These are phyloP conservation scores for Argentina silus DNA, from an alignment of 2,797 vertebrate genomes.

Conservation along the genomic window DNA sequence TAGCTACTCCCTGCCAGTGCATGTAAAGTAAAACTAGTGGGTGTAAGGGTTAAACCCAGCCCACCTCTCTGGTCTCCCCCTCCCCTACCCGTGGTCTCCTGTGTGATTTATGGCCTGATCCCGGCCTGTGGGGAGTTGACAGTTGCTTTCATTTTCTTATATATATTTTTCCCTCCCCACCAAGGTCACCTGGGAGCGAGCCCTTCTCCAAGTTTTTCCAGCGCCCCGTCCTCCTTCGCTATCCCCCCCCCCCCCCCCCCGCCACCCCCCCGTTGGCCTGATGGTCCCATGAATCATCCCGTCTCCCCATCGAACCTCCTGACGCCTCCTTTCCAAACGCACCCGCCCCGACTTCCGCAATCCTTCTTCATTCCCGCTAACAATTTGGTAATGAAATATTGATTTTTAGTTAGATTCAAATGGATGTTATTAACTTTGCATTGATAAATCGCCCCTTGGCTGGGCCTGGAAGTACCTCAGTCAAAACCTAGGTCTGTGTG, in stretches of 20 bases:
- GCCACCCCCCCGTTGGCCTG: conserved; percentile 78
- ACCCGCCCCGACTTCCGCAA: conserved; percentile 93
- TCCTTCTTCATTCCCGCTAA: conserved; percentile 99
- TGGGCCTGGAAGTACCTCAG: conserved; percentile 85
- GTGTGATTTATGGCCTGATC: conserved; percentile 88
- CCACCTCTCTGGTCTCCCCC: conserved; percentile 18
- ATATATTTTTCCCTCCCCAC: conserved; percentile 77
- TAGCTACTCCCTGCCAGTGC: conserved; percentile 19
- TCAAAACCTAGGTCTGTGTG: conserved; percentile 85
- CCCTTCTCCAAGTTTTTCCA: conserved; percentile 81
- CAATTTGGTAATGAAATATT: conserved; percentile 99
- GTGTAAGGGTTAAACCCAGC: conserved; percentile 54
- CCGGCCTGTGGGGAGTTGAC: conserved; percentile 87
- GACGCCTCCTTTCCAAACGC: conserved; percentile 88
- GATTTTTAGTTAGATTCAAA: conserved; percentile 99
- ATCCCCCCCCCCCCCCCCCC: conserved; percentile 80
- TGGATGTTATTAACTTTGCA: conserved; percentile 99
- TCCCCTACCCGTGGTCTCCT: conserved; percentile 54
- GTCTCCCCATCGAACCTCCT: conserved; percentile 94
- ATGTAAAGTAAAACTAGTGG: conserved; percentile 50
- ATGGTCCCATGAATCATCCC: conserved; percentile 98
- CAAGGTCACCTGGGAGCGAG: conserved; percentile 92
- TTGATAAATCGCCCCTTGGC: conserved; percentile 96
- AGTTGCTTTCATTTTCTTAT: conserved; percentile 90
- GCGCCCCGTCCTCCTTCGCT: conserved; percentile 78